Percentiles rank a stretch among this genome's conserved stretches.
Evolutionary conservation across 2,888 invertebrate genomes (phyloP).

Genomic region (Embidobia sp.): DNA sequence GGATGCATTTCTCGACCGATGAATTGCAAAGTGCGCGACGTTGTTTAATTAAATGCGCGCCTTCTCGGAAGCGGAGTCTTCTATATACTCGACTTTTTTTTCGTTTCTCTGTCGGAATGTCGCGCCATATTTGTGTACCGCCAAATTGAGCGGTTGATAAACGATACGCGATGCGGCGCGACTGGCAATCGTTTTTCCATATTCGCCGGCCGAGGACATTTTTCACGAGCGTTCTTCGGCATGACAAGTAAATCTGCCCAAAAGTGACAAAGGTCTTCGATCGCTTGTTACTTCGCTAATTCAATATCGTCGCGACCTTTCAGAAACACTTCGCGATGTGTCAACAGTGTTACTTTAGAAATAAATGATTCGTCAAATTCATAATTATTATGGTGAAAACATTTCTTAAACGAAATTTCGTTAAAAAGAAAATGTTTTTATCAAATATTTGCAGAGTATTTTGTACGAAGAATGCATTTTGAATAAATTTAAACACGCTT

Average conservation of each 20-base stretch:
- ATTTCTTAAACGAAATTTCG: too few relatives aligned
- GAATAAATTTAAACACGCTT: too few relatives aligned
- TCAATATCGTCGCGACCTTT: too few relatives aligned
- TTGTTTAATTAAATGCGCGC: constrained; percentile 60
- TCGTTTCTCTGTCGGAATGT: constrained; percentile 57
- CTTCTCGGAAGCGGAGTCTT: constrained; percentile 58
- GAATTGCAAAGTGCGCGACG: constrained; percentile 60
- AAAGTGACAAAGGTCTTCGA: constrained; percentile 37
- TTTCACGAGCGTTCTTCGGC: constrained; percentile 40
- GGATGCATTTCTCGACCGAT: constrained; percentile 58
- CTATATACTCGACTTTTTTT: constrained; percentile 38
- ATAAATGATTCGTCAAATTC: too few relatives aligned
- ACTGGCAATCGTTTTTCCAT: constrained; percentile 63
- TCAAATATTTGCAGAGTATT: too few relatives aligned
- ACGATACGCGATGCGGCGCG: constrained; percentile 53
- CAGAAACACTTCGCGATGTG: too few relatives aligned
- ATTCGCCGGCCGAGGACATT: constrained; percentile 56
- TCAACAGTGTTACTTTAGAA: too few relatives aligned
- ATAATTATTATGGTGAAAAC: too few relatives aligned
- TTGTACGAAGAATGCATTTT: too few relatives aligned
- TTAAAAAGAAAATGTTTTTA: too few relatives aligned
- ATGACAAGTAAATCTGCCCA: constrained; percentile 56
- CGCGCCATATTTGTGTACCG: constrained; percentile 52
- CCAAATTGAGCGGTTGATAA: constrained; percentile 64
- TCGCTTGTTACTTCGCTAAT: constrained; percentile 8